Evolutionary conservation across 2,113 vertebrate species (phyloP).

Genomic region (Corvus cornix): DNA sequence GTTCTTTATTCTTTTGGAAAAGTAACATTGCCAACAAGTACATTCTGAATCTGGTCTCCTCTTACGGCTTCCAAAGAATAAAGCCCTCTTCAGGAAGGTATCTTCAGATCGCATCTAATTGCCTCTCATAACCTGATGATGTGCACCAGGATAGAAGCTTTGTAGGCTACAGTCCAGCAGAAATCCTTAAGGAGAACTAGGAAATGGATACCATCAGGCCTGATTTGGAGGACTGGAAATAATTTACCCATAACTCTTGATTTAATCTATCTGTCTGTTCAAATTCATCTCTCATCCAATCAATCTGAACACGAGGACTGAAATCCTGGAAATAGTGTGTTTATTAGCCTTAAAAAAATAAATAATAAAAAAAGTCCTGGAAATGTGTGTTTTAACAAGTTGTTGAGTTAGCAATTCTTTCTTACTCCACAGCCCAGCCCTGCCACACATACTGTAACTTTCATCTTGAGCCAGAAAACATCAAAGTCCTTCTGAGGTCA

Average conservation of each 20-base stretch:
- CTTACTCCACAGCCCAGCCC: neutral
- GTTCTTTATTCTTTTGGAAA: neutral
- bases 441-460: conserved; percentile 54
- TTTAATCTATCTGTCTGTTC: conserved; percentile 63
- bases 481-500: conserved; percentile 52
- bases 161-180: neutral
- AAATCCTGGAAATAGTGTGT: conserved; percentile 38
- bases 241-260: conserved; percentile 52
- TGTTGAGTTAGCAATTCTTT: conserved; percentile 51
- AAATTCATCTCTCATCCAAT: conserved; percentile 58
- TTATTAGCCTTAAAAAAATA: conserved; percentile 4
- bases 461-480: conserved; percentile 61
- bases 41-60: neutral
- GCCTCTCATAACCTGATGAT: neutral
- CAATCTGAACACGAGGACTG: conserved; percentile 26
- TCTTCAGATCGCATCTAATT: neutral
- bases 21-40: neutral
- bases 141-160: neutral
- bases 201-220: conserved; percentile 62
- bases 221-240: conserved; percentile 52
- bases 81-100: neutral
- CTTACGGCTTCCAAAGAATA: neutral
- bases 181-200: conserved; percentile 29
- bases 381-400: conserved; percentile 43
- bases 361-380: neutral